Base-by-base conservation (phyloP, 1,140 invertebrate genomes). In the Micrasema minimum region DNA sequence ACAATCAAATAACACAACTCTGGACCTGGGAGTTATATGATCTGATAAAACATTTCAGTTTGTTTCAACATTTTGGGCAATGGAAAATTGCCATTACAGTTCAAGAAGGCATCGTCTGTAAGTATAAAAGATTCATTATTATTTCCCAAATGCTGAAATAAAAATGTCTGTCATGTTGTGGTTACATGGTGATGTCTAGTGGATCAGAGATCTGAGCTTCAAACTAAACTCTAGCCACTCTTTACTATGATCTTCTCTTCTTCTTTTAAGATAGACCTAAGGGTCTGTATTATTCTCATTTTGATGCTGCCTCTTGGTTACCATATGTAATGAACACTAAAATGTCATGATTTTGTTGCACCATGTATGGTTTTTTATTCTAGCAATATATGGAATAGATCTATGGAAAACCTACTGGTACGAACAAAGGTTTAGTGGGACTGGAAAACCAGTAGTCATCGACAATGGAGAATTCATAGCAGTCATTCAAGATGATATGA, bases 351-450 rank as follows among this genome's bases (percentile, higher is more conserved):
- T 45, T 45, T n/a, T n/a, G 41, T 45, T 45, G 41, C n/a, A n/a
- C n/a, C n/a, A n/a, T n/a, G n/a, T n/a, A n/a, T n/a, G n/a, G n/a
- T n/a, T 5, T 43, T 20, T 14, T 45, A 20, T 41, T 41, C n/a
- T 23, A 75, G 73, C 70, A 46, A 69, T 75, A 16, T 75, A 69
- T n/a, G 70, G 70, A 11, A 14, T 75, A 14, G 61, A 75, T 7
- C 41, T 75, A 14, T 75, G 66, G 66, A 11, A 75, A 62, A 72
- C 69, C 66, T 75, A 67, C 66, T 75, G 74, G 74, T 72, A 70
- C 18, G 74, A 75, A 35, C 50, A 72, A 38, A 66, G 59, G 35
- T 31, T 69, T 12, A 26, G 16, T 9, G 74, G 74, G 20, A 16
- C 64, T 41, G 67, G 67, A 5, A 70, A 71, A 62, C 43, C 67